These are phyloP conservation scores for Escarpia spicata DNA, from an alignment of 2,888 invertebrate genomes.

Conservation along the genomic window DNA sequence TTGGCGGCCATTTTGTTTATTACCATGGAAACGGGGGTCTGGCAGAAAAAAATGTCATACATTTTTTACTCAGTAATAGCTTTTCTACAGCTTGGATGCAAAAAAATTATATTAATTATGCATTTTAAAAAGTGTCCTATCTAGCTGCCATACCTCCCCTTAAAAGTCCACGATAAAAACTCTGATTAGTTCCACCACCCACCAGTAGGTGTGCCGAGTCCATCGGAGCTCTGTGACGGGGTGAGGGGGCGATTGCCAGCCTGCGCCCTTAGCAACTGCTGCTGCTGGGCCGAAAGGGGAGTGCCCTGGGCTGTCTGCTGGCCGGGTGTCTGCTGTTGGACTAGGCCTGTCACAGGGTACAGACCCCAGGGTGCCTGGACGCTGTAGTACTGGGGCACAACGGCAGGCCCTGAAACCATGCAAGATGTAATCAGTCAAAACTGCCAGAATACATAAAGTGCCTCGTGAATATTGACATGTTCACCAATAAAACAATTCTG, in stretches of 20 bases:
- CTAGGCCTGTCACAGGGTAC: slow-evolving; percentile 75
- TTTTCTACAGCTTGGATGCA: too few species aligned
- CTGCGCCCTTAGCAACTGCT: slow-evolving; percentile 63
- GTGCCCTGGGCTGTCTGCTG: slow-evolving; percentile 27
- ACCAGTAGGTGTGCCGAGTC: slow-evolving; percentile 64
- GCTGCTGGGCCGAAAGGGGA: slow-evolving; percentile 70
- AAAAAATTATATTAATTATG: too few species aligned
- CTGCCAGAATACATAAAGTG: not conserved
- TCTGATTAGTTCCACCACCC: slow-evolving; percentile 33
- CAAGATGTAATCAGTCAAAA: not conserved
- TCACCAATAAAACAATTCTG: not conserved
- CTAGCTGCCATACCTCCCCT: too few species aligned
- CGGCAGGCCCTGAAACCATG: slow-evolving; percentile 57
- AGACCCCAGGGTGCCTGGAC: slow-evolving; percentile 89
- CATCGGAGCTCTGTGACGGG: slow-evolving; percentile 63
- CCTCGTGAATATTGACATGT: not conserved
- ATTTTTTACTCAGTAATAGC: too few species aligned
- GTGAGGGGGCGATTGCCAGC: slow-evolving; percentile 49
- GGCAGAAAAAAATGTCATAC: too few species aligned
- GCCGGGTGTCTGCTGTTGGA: slow-evolving; percentile 41
- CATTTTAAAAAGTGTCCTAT: too few species aligned
- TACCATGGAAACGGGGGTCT: too few species aligned
- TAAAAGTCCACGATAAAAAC: not conserved
- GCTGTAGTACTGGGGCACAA: slow-evolving; percentile 87
- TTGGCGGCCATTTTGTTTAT: too few species aligned